Conservation (phyloP, 64 coral and sea anemone species). For the Anthopleura sola region DNA sequence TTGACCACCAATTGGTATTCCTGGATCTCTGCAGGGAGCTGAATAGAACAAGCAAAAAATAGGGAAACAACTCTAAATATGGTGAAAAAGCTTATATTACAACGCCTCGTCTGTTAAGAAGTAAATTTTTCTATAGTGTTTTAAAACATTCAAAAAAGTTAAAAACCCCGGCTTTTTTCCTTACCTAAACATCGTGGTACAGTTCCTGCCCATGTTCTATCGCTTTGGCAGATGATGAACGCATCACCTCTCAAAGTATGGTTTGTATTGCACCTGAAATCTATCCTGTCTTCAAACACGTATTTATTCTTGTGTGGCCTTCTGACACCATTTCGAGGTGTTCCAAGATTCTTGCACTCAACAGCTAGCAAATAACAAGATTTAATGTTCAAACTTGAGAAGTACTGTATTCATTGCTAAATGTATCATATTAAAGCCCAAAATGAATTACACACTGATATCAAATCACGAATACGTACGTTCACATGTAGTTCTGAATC, state of each 20-base stretch:
- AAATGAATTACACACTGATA: no score
- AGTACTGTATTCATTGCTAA: no score
- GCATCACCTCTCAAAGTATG: slow-evolving; percentile 17
- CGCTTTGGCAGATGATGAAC: background rate
- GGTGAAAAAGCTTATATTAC: no score
- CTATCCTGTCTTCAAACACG: background rate
- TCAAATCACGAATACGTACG: slow-evolving; percentile 35
- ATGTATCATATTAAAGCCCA: no score
- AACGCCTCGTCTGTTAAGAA: no score
- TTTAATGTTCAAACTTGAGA: no score
- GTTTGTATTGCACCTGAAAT: slow-evolving; percentile 18
- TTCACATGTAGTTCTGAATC: slow-evolving; percentile 18
- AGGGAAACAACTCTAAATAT: no score
- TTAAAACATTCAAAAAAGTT: no score
- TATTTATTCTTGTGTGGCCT: background rate
- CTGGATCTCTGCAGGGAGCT: slow-evolving; percentile 15
- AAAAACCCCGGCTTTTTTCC: no score
- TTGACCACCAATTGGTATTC: background rate
- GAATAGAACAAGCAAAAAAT: background rate
- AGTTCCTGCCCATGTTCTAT: slow-evolving; percentile 17
- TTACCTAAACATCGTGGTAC: slow-evolving; percentile 29
- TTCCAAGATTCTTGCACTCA: background rate
- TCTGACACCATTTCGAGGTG: background rate
- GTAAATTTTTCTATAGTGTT: no score
- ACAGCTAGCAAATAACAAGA: background rate